Evolutionary conservation across 2,797 vertebrate genomes (phyloP), one percentile per base, ranked within the genome.

Genomic region (Mus spretus): DNA sequence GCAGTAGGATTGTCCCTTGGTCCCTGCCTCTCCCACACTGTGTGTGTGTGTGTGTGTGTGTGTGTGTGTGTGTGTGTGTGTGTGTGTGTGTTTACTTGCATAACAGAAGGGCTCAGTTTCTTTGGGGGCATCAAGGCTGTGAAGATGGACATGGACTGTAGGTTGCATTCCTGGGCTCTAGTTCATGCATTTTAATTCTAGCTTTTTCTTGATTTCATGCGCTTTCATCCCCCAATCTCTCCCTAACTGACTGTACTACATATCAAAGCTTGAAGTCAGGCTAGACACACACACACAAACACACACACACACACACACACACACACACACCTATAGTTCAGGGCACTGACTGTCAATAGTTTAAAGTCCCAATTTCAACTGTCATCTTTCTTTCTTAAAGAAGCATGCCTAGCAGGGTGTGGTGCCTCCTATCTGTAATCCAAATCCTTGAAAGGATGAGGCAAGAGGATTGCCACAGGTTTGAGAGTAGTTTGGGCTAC

Each of bases 211-310:
- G 7, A 57, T 37, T 74, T 82, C 50, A 91, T 12, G 47, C 40
- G 80, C 83, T 93, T 85, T 85, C 90, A 74, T 72, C 72, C 14
- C 75, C 63, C 59, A 57, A 57, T 72, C n/a, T 93, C 90, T 93
- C 84, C 26, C 44, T 53, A 78, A 20, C 55, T 10, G 13, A 61
- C 3, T 40, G 57, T 24, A 8, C 22, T 40, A 28, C 22, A 19
- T 28, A 22, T 61, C 14, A 40, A 83, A 83, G 37, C 37, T 63
- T 83, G 57, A 61, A 44, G 57, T 63, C 14, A 61, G 8, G 10
- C n/a, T 12, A 28, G 37, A 84, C 5, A 44, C 40, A 40, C 75
- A 90, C 8, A 44, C 13, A 67, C 5, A 47, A 5, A 79, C 17
- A 28, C 63, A 91, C 26, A 70, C 59, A 50, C 8, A 70, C 4